Evolutionary conservation across 2,888 invertebrate genomes (phyloP), one percentile per base, ranked within the genome.

Genomic region (Odontocerum albicorne): DNA sequence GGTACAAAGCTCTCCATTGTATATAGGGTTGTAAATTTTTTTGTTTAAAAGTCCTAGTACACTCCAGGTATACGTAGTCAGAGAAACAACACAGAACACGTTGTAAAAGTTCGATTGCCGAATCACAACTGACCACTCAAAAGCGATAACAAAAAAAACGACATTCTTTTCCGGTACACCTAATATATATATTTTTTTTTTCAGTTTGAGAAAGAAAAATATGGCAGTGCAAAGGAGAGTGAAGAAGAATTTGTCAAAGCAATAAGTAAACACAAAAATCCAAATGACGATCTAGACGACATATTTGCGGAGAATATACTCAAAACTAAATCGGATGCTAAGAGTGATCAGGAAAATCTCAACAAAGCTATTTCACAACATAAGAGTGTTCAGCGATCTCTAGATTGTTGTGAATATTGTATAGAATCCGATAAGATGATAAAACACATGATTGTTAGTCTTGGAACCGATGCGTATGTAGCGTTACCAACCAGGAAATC

Each of bases 321-420:
- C 21, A 81, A 80, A 53, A 83, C 82, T 61, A 81, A 82, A 63
- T 79, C 81, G 20, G 79, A 80, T 43, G 74, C 75, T 21, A 86
- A 84, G 64, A 77, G 78, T n/a, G 81, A 82, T 61, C 77, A 81
- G 53, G 75, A 73, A 50, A 86, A 88, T 63, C 78, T 80, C 60
- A 77, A 81, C 22, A 77, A 77, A 64, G 89, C 91, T 2, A 86
- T 92, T 36, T 74, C 74, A 64, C 88, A 94, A 64, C 90, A 94
- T 66, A 74, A 83, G 62, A 81, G 78, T 60, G 77, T 87, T 61
- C 80, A 84, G 31, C 81, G 81, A 62, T 84, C 86, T 42, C 71
- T 96, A 64, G 92, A 92, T 54, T 86, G 81, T 57, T 98, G 98
- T 72, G 74, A 79, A 47, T 84, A 83, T 68, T 98, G 98, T 70